A percentile compares a stretch with the other conserved stretches of the same genome.
Evolutionary conservation across 2,113 vertebrate genomes (phyloP).

Genomic region (Herpetotheres cachinnans): DNA sequence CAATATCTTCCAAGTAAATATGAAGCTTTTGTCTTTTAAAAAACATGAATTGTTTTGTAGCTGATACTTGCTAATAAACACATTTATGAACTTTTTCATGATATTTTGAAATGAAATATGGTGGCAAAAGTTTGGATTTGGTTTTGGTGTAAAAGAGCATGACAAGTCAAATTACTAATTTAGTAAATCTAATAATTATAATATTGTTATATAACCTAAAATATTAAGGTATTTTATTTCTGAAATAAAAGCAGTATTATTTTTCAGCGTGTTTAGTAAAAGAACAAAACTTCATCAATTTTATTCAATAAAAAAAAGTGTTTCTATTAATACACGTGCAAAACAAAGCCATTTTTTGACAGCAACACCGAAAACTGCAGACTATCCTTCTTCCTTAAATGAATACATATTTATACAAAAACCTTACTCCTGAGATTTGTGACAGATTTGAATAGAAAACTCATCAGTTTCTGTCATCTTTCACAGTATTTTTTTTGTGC

Average conservation of each 20-base stretch:
- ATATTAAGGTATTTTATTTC: background rate
- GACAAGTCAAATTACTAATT: background rate
- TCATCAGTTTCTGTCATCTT: constrained; percentile 42
- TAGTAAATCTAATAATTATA: background rate
- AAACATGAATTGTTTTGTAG: background rate
- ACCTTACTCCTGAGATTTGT: background rate
- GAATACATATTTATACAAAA: background rate
- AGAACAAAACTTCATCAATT: background rate
- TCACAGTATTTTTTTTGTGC: constrained; percentile 28
- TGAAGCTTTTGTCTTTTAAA: background rate
- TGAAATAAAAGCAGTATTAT: background rate
- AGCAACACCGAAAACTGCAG: background rate
- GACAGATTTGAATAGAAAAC: constrained; percentile 32
- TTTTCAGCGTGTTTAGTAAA: background rate
- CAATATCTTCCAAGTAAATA: background rate
- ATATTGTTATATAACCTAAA: background rate
- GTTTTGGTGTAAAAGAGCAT: background rate
- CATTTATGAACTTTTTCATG: background rate
- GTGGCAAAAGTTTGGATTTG: background rate
- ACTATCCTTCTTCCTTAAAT: background rate
- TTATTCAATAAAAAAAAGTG: background rate
- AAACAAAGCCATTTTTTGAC: background rate
- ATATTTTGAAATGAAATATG: background rate
- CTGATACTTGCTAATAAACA: background rate
- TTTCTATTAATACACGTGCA: background rate